Percentiles rank a stretch among this genome's conserved stretches.
These are phyloP conservation scores for Peromyscus melanophrys DNA, from an alignment of 2,797 vertebrate genomes.

Conservation along the genomic window DNA sequence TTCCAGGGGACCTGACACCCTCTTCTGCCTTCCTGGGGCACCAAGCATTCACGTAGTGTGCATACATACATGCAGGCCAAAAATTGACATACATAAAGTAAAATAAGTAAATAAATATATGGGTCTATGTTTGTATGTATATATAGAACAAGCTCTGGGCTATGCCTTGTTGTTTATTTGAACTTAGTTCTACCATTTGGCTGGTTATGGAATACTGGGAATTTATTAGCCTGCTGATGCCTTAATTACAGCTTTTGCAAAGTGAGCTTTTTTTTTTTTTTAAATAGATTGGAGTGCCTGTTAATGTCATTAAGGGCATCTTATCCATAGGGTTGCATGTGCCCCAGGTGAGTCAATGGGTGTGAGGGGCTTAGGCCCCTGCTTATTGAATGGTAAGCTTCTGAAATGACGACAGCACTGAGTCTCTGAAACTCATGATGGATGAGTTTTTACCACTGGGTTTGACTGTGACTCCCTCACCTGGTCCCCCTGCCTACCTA, in stretches of 20 bases:
- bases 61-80: too few species aligned
- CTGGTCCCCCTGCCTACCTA: neutral
- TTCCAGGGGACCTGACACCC: neutral
- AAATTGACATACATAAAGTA: neutral
- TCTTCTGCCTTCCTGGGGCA: neutral
- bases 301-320: neutral
- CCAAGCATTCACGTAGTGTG: neutral
- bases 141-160: neutral
- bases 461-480: neutral
- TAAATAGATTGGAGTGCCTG: neutral
- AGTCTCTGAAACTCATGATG: neutral
- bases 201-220: neutral
- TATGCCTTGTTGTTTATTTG: neutral
- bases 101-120: too few species aligned
- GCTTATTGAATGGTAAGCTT: neutral
- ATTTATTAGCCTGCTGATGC: neutral
- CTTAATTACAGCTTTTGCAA: constrained; percentile 3
- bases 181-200: neutral
- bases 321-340: neutral
- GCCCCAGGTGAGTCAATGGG: neutral
- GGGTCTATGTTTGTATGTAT: neutral
- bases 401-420: neutral
- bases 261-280: neutral
- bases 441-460: neutral
- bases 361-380: neutral